Base-by-base conservation (phyloP, 2,888 invertebrate genomes). In the Buathra laborator region DNA sequence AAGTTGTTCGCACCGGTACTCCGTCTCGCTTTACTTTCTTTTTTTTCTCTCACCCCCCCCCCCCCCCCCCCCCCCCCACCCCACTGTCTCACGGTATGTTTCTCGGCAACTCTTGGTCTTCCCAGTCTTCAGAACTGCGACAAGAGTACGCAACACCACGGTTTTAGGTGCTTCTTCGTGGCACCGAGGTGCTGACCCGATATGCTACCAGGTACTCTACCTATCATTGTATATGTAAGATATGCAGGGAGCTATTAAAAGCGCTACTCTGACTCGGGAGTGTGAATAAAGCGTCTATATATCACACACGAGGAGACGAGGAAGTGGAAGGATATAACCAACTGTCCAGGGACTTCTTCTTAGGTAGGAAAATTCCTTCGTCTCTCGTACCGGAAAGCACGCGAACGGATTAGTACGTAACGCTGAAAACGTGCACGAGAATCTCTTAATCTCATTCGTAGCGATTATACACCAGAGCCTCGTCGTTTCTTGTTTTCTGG, bases 1-100 rank as follows among this genome's bases (percentile, higher is more conserved):
- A 87, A 88, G 86, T 88, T 87, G 85, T 85, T 87, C 80, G 81
- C 87, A 64, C 85, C 62, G 70, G 79, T 68, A 67, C 81, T 80
- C 66, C 24, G 67, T 81, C 76, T 66, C 66, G 62, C 19, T 46
- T 43, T 16, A 16, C 37, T 29, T 7, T 68, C n/a, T 37, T 76
- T 51, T 75, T 76, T 82, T 70, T 62, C 43, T 70, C 16, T 75
- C 53, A 7, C 1, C 14, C 53, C 66, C 56, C n/a, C 77, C 53
- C 75, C n/a, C 1, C 14, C 53, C 66, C 56, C n/a, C 77, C 53
- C 75, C 1, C 14, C 53, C 66, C 56, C n/a, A 72, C 53, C 75
- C 67, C 66, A 46, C 53, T n/a, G 59, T 68, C 53, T 67, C 80
- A 9, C 19, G 66, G 37, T 66, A 29, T 48, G 62, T 53, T 32